Evolutionary conservation across 2,113 vertebrate species (phyloP).

Genomic region (Colius striatus): DNA sequence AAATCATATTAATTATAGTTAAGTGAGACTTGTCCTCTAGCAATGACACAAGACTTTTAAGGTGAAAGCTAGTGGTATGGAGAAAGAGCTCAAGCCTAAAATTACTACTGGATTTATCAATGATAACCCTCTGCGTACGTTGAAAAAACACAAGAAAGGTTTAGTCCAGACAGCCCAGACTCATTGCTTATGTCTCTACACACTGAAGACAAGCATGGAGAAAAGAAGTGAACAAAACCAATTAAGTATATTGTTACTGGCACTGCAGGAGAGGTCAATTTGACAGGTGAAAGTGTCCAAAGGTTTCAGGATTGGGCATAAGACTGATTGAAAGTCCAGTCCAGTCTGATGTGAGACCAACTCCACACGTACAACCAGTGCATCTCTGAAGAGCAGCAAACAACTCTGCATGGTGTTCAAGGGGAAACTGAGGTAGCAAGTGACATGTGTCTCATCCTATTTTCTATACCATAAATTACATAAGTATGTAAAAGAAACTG

Average conservation of each 20-base stretch:
- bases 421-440: neutral
- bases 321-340: neutral
- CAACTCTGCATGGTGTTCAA: neutral
- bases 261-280: neutral
- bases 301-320: neutral
- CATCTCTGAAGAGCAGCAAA: neutral
- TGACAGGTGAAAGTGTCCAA: too few relatives aligned
- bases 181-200: neutral
- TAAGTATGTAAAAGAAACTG: neutral
- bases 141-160: rapidly evolving
- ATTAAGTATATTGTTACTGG: neutral
- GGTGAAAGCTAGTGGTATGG: neutral
- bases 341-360: neutral
- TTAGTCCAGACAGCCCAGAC: neutral
- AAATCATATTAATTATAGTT: neutral
- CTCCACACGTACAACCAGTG: neutral
- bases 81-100: neutral
- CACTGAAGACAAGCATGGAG: neutral
- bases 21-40: neutral
- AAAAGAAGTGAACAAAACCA: neutral
- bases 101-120: neutral
- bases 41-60: neutral
- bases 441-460: neutral
- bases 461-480: neutral
- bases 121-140: neutral